Evolutionary conservation across 2,797 vertebrate genomes (phyloP), one percentile per base, ranked within the genome.

Genomic region (Silurus aristotelis): DNA sequence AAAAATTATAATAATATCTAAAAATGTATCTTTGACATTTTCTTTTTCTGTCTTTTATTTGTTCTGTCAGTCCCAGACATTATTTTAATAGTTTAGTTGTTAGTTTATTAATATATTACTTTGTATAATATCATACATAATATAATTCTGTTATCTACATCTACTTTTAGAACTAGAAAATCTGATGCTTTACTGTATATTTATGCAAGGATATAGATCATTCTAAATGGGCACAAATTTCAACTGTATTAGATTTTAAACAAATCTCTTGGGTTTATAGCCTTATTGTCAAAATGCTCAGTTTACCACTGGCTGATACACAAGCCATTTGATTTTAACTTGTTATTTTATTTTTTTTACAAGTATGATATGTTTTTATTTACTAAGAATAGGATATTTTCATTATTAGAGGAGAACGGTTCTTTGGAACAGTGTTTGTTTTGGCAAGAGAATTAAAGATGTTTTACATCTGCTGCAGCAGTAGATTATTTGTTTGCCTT

Each of bases 371-470:
- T 77, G 20, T 22, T 9, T 58, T 10, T 70, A 60, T 68, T 78
- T 46, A 46, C 17, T 70, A 63, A 67, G 67, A 25, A 61, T 15
- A 20, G 12, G 66, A 80, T 71, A 66, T 84, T 79, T 63, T n/a
- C 38, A n/a, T 6, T n/a, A 17, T 31, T 68, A 46, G 17, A 25
- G 31, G 52, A 66, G 63, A 75, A 68, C 46, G 25, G 70, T 5
- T 61, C 10, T 52, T 66, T 19, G 56, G 55, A 67, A 84, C 72
- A 80, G 17, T 80, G 22, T 80, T 80, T 84, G 27, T 31, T 1
- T 52, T 84, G 76, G 76, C 55, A 52, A 63, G n/a, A 20, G 10
- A 14, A 58, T 60, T 60, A 70, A 78, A 67, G 61, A 25, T 68
- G 25, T 27, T 75, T 83, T 1, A 48, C 22, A 15, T 75, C 19